Evolutionary conservation across 2,888 invertebrate species (phyloP), one percentile per base, ranked within the genome.

Genomic region (Cosmorhoe ocellata): DNA sequence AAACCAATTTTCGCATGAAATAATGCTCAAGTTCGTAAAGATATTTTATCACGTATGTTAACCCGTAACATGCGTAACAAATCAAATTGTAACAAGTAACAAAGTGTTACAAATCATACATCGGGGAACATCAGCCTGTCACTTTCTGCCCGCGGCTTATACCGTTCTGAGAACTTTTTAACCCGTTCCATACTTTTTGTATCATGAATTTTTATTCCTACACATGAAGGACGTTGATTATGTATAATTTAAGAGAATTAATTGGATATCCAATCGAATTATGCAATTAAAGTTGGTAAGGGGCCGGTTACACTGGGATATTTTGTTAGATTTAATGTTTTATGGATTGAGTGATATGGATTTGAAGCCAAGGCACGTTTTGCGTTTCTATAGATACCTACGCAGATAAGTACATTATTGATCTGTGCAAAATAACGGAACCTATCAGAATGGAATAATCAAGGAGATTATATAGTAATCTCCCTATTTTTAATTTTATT

Each of bases 91-190:
- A 65, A 49, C 56, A 52, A 54, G 63, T 62, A 64, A 56, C 56
- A 56, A 50, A 53, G 38, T 58, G 56, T 61, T 51, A 67, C 71
- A 69, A 72, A 72, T 69, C 69, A 68, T 66, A 57, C 61, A 51
- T 54, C 58, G 58, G 65, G 61, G 64, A 66, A 68, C 66, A 73
- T 76, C 70, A 71, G 65, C 61, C 76, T 73, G 76, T 74, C 76
- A 69, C 59, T 64, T 49, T 48, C 53, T 37, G 61, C 67, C 66
- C 52, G 61, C 59, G 64, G 66, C 52, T 38, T 41, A 26, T 43
- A 42, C 40, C 30, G 46, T 57, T 61, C 58, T 24, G 33, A 54
- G 54, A 58, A 58, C 36, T 39, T 56, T 43, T 31, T 13, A 39
- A 40, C 52, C 54, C 51, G 48, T 50, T 53, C 38, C 62, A 53